Evolutionary conservation across 2,797 vertebrate species (phyloP), one percentile per base, ranked within the genome.

Genomic region (Denticeps clupeoides): DNA sequence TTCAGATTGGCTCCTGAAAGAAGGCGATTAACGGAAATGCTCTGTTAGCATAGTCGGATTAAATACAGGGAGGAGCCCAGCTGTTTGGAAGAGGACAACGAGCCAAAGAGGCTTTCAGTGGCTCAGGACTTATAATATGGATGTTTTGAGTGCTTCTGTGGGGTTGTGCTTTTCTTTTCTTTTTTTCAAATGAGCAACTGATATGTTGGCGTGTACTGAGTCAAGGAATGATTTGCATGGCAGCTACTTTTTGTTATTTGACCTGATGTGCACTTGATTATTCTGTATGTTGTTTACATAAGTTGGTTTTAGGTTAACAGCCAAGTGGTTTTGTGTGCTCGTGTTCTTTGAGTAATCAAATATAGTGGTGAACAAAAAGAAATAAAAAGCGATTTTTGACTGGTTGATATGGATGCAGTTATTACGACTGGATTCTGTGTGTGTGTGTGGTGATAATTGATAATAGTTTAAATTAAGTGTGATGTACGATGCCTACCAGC

Each of bases 1-100:
- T 45, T 79, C 78, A 60, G 73, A 71, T 32, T 74, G 77, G 59
- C 58, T 72, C 69, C 82, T 86, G 66, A 72, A 81, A 80, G 49
- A 68, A 47, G 69, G 56, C 27, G 68, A 71, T 70, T 68, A 52
- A 69, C 41, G 55, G 47, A 71, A 61, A 72, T 51, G 52, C 35
- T 68, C 45, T 57, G 53, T 72, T 70, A 65, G 51, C 66, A 56
- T n/a, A 62, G 53, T 55, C 47, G 63, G 58, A 43, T 57, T 50
- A 58, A 47, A 29, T 47, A 60, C 25, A 48, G 55, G 64, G 55
- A 59, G 59, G 67, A 69, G 53, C 69, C 69, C 67, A 69, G 65
- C 60, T 65, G 63, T 65, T 71, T 64, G 69, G 62, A 67, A 58
- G 58, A 60, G 59, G 58, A 65, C 64, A 67, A 59, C 62, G 59